Evolutionary conservation across 2,797 vertebrate genomes (phyloP).

Genomic region (Hypotaenidia okinawae): DNA sequence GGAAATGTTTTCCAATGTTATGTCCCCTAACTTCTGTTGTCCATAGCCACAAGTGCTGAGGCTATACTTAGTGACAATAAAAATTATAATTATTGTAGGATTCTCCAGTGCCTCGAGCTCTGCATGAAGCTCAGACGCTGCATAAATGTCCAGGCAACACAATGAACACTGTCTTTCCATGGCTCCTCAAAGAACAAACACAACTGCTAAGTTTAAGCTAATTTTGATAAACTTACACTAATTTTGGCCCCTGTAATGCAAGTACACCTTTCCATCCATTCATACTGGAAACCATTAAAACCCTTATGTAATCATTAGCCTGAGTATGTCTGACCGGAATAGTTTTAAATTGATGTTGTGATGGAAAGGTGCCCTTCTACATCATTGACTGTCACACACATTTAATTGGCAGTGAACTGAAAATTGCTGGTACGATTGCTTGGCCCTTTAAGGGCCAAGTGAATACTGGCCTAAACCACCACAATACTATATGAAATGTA

Average conservation of each 20-base stretch:
- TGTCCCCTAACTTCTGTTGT: neutral
- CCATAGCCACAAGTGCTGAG: neutral
- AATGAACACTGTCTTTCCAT: fast-evolving
- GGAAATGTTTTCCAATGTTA: neutral
- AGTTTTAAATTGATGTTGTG: neutral
- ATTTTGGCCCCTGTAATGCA: neutral
- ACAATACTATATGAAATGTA: neutral
- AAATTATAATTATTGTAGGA: neutral
- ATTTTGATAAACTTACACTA: neutral
- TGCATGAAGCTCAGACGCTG: neutral
- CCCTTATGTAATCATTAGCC: neutral
- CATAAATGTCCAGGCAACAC: neutral
- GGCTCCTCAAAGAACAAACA: neutral
- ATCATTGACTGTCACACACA: neutral
- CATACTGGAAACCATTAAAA: neutral
- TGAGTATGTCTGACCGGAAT: neutral
- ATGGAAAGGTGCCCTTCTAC: fast-evolving
- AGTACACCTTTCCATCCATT: neutral
- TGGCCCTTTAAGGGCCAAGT: neutral
- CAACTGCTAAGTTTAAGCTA: neutral
- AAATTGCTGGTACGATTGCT: neutral
- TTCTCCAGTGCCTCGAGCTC: neutral
- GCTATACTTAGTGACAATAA: neutral
- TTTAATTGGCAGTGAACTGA: neutral
- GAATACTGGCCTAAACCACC: no score